phyloP scores from a whole-genome alignment of 1,140 invertebrate species.

The Neodiprion fabricii region DNA sequence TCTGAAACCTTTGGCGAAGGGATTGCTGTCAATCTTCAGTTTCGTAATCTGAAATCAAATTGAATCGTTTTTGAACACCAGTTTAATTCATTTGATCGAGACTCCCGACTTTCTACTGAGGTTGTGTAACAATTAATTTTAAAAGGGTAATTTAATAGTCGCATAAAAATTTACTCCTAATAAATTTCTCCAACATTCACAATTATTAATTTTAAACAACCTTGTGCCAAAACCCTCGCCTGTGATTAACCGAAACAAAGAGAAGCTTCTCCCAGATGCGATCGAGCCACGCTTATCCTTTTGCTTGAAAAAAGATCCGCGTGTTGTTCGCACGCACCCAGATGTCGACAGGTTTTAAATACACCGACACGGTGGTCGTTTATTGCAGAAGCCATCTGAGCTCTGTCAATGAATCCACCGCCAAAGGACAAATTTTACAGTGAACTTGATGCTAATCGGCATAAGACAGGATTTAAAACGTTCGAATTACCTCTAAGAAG shows the following conservation, averaged over 20 bases:
- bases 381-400: background rate
- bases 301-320: background rate
- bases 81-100: too few species aligned
- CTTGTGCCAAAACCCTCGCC: too few species aligned
- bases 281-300: background rate
- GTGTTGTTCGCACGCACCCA: background rate
- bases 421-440: background rate
- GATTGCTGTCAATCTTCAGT: slow-evolving; percentile 87
- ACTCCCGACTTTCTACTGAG: too few species aligned
- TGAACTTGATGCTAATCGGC: background rate
- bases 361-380: background rate
- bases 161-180: too few species aligned
- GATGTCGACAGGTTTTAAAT: background rate
- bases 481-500: background rate
- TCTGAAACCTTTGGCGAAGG: slow-evolving; percentile 77
- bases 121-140: too few species aligned
- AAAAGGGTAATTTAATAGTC: too few species aligned
- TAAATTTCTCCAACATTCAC: too few species aligned
- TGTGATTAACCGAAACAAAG: too few species aligned
- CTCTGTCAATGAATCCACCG: background rate
- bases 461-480: background rate
- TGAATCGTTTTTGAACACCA: slow-evolving; percentile 41
- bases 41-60: slow-evolving; percentile 85
- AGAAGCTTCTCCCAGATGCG: background rate
- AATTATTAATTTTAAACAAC: too few species aligned